Percentiles rank a stretch among this genome's conserved stretches.
Conservation (phyloP, 2,113 vertebrate genomes). For the Grammomys surdaster region DNA sequence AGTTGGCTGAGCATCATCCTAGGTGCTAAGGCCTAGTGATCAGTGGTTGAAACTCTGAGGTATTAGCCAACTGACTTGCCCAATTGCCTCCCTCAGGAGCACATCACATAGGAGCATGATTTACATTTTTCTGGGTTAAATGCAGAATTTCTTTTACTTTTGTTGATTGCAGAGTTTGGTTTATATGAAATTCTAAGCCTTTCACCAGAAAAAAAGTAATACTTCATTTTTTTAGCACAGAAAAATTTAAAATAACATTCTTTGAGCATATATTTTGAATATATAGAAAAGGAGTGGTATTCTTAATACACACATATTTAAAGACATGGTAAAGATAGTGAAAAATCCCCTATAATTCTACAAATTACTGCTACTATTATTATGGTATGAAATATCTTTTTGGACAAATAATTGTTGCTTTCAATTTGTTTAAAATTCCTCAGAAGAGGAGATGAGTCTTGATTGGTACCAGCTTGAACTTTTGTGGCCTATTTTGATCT, state of each 20-base stretch:
- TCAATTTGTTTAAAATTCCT: slow-evolving; percentile 6
- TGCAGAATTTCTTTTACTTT: background rate
- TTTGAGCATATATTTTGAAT: background rate
- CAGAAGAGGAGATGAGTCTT: background rate
- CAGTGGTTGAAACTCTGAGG: background rate
- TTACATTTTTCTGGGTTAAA: background rate
- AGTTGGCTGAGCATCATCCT: background rate
- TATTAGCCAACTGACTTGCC: background rate
- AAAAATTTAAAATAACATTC: background rate
- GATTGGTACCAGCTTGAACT: background rate
- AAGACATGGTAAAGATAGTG: background rate
- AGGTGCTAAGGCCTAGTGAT: background rate
- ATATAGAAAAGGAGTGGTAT: background rate
- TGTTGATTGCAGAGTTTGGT: background rate
- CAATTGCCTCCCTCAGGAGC: background rate
- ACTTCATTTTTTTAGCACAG: background rate
- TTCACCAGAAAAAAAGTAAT: background rate
- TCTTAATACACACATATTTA: background rate
- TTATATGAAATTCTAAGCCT: background rate
- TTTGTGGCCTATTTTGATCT: background rate
- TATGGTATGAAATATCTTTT: background rate
- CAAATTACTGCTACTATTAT: background rate
- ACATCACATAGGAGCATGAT: background rate
- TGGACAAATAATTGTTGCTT: background rate
- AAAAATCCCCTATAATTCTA: background rate